A percentile compares a stretch with the other conserved stretches of the same genome.
Conservation (phyloP, 2,113 vertebrate genomes). For the Dunckerocampus dactyliophorus region DNA sequence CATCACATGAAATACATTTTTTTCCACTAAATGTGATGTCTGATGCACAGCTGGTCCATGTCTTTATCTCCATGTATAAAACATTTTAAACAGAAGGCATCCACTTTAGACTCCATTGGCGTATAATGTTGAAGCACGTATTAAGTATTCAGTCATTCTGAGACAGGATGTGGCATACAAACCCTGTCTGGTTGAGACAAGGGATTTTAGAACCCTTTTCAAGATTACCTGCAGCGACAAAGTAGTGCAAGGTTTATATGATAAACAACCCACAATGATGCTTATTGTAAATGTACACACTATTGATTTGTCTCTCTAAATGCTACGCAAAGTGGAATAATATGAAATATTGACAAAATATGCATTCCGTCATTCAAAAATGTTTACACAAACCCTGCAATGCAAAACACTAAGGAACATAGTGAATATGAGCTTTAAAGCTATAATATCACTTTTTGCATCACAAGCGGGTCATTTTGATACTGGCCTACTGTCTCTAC, state of each 20-base stretch:
- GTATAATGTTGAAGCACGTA: too few species aligned
- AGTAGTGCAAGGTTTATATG: slow-evolving; percentile 69
- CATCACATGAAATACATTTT: too few species aligned
- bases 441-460: slow-evolving; percentile 38
- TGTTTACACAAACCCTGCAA: slow-evolving; percentile 39
- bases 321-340: slow-evolving; percentile 65
- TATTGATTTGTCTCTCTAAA: slow-evolving; percentile 55
- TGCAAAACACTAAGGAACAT: background rate
- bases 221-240: slow-evolving; percentile 52
- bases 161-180: slow-evolving; percentile 1
- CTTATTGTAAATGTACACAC: slow-evolving; percentile 49
- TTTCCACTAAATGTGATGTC: too few species aligned
- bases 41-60: too few species aligned
- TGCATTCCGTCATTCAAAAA: slow-evolving; percentile 63
- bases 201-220: slow-evolving; percentile 25
- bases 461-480: slow-evolving; percentile 22
- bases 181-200: slow-evolving; percentile 34
- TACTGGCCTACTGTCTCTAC: slow-evolving; percentile 5
- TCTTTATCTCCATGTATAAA: too few species aligned
- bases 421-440: slow-evolving; percentile 49
- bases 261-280: slow-evolving; percentile 30
- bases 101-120: too few species aligned
- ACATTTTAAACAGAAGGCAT: too few species aligned
- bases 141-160: too few species aligned
- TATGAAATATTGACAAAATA: slow-evolving; percentile 74